A percentile compares a stretch with the other conserved stretches of the same genome.
Conservation (phyloP, 2,797 vertebrate genomes). For the Artibeus jamaicensis region DNA sequence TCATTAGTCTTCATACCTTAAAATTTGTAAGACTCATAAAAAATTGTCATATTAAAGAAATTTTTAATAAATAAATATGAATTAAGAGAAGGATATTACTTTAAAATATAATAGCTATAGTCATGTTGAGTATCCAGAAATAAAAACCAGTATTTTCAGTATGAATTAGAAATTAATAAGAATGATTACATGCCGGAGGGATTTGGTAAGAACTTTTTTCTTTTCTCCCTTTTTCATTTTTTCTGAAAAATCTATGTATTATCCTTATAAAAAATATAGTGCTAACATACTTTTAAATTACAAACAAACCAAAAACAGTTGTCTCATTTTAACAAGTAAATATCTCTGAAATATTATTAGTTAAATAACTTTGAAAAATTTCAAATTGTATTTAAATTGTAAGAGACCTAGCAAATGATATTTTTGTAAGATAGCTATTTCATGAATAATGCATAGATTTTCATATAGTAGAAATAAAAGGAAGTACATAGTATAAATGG, state of each 20-base stretch:
- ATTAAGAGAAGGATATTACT: not conserved
- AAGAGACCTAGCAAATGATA: not conserved
- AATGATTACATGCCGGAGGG: not conserved
- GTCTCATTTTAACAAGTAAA: not conserved
- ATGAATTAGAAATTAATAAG: slow-evolving; percentile 6
- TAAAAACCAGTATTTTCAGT: not conserved
- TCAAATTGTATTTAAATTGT: not conserved
- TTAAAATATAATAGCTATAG: not conserved
- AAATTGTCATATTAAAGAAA: not conserved
- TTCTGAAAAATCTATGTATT: not conserved
- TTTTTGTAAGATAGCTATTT: not conserved
- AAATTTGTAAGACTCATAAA: not conserved
- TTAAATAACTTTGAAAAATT: not conserved
- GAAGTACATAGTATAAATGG: not conserved
- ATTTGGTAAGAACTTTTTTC: not conserved
- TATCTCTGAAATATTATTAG: not conserved
- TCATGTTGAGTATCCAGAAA: not conserved
- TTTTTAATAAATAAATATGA: not conserved
- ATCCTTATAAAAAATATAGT: not conserved
- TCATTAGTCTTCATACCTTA: not conserved
- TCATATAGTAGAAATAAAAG: not conserved
- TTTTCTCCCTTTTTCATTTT: not conserved
- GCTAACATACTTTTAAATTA: not conserved
- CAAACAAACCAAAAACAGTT: not conserved
- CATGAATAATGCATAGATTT: not conserved